These are phyloP conservation scores for Lethrus apterus DNA, from an alignment of 1,140 invertebrate species.

Conservation along the genomic window DNA sequence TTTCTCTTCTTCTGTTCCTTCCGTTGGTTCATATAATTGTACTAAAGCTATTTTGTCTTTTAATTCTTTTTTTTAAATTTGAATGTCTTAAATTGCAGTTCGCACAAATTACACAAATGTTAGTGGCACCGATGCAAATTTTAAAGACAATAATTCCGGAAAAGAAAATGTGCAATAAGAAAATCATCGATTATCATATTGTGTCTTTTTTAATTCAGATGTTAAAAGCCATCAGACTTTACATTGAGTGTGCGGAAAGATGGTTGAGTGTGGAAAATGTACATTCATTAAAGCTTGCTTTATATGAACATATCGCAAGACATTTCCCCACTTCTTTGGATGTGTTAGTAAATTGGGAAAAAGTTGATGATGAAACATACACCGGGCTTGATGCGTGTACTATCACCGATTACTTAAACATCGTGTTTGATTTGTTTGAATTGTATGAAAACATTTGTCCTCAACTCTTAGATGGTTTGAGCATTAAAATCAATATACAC, in stretches of 20 bases:
- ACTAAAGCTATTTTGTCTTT: too few species aligned
- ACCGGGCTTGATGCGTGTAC: not conserved
- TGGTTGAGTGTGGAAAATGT: constrained; percentile 26
- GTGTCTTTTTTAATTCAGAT: constrained; percentile 44
- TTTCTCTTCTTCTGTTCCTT: too few species aligned
- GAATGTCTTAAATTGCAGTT: constrained; percentile 38
- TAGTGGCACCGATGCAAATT: constrained; percentile 45
- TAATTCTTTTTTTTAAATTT: constrained; percentile 2
- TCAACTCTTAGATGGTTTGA: constrained; percentile 45
- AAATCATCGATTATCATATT: constrained; percentile 42
- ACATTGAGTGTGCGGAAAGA: constrained; percentile 38
- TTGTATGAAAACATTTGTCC: constrained; percentile 48
- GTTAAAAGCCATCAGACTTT: constrained; percentile 42
- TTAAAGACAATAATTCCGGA: constrained; percentile 43
- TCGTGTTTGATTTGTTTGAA: constrained; percentile 49
- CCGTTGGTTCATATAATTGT: too few species aligned
- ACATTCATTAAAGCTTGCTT: constrained; percentile 40
- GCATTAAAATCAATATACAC: constrained; percentile 43
- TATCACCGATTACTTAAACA: constrained; percentile 39
- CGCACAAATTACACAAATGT: constrained; percentile 44
- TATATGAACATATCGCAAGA: constrained; percentile 44
- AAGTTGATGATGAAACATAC: constrained; percentile 22
- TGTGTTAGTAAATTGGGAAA: constrained; percentile 13
- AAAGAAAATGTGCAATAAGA: constrained; percentile 38
- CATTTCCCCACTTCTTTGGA: constrained; percentile 42